Evolutionary conservation across 2,888 invertebrate genomes (phyloP).

Genomic region (Drosophila quinaria): DNA sequence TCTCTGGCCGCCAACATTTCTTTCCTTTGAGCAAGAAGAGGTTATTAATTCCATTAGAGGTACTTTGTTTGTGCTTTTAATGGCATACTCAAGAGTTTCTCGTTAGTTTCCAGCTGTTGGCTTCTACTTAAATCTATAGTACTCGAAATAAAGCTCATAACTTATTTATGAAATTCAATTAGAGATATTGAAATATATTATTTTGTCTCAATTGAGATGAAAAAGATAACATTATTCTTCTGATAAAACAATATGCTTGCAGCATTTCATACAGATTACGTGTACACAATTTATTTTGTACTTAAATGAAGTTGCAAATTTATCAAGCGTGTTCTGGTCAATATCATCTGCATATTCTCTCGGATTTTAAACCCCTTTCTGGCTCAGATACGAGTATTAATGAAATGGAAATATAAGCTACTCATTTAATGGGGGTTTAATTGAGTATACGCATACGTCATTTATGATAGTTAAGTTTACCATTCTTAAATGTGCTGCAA

Average conservation of each 20-base stretch:
- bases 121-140: conserved; percentile 14
- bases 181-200: conserved; percentile 8
- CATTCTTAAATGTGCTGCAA: not conserved
- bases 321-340: conserved; percentile 2
- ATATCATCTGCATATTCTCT: conserved; percentile 4
- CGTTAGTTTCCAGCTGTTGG: conserved; percentile 10
- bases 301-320: conserved; percentile 1
- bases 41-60: conserved; percentile 19
- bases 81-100: conserved; percentile 16
- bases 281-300: not conserved
- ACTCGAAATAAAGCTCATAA: conserved; percentile 1
- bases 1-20: not conserved
- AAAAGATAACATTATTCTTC: conserved; percentile 7
- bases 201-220: conserved; percentile 9
- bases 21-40: not conserved
- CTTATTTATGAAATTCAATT: conserved; percentile 17
- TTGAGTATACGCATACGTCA: not conserved
- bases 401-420: not conserved
- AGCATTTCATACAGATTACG: not conserved
- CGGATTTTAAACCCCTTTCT: not conserved
- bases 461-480: not conserved
- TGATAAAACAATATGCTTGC: not conserved
- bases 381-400: not conserved
- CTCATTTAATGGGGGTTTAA: not conserved
- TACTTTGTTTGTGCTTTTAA: conserved; percentile 21